Evolutionary conservation across 2,888 invertebrate genomes (phyloP).

Genomic region (Leptopilina myrica): DNA sequence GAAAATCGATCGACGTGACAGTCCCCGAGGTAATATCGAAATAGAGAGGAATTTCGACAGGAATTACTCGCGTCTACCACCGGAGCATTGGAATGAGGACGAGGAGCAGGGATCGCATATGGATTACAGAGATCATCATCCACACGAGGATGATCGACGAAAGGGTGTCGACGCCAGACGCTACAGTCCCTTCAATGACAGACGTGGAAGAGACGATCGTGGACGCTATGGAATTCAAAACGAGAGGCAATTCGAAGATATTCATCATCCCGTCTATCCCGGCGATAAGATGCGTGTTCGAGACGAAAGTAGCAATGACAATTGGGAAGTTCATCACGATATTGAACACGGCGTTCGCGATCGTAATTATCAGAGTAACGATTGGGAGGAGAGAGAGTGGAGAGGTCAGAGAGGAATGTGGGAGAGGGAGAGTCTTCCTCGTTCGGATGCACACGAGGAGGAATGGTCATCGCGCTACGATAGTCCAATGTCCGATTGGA

Average conservation of each 20-base stretch:
- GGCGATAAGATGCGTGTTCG: slow-evolving; percentile 68
- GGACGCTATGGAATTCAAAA: slow-evolving; percentile 68
- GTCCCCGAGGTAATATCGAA: slow-evolving; percentile 67
- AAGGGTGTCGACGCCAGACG: slow-evolving; percentile 67
- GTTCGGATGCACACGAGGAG: slow-evolving; percentile 73
- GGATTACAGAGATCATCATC: slow-evolving; percentile 70
- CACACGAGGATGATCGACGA: slow-evolving; percentile 70
- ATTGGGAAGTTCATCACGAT: slow-evolving; percentile 74
- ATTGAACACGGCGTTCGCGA: slow-evolving; percentile 69
- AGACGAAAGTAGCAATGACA: slow-evolving; percentile 70
- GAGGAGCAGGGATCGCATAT: slow-evolving; percentile 66
- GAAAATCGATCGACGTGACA: slow-evolving; percentile 70
- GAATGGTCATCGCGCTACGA: slow-evolving; percentile 73
- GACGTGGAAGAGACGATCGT: slow-evolving; percentile 76
- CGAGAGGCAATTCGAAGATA: slow-evolving; percentile 52
- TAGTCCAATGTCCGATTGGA: slow-evolving; percentile 72
- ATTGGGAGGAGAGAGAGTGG: slow-evolving; percentile 75
- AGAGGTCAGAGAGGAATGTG: slow-evolving; percentile 68
- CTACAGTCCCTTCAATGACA: slow-evolving; percentile 76
- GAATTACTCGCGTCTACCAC: slow-evolving; percentile 64
- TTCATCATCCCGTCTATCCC: slow-evolving; percentile 63
- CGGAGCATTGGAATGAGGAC: slow-evolving; percentile 73
- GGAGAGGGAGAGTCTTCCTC: slow-evolving; percentile 73
- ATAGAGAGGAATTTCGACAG: slow-evolving; percentile 70
- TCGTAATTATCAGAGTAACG: slow-evolving; percentile 63